Base-by-base conservation (phyloP, 2,797 vertebrate species). In the Catharus ustulatus region DNA sequence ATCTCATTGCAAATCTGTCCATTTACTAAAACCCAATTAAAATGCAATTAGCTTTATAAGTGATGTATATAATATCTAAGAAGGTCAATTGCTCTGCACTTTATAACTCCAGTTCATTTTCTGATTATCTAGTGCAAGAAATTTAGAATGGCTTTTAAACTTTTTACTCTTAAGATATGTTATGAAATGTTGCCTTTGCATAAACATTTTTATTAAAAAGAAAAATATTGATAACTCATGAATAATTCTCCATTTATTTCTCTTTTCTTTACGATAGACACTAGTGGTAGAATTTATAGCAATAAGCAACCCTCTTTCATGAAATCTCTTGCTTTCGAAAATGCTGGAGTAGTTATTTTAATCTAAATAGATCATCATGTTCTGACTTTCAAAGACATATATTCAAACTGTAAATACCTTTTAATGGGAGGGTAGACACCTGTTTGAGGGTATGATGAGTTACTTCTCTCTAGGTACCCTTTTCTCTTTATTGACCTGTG, bases 11-110 rank as follows among this genome's bases (percentile, higher is more conserved):
- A 92, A 92, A 95, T 95, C 57, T 77, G 46, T 66, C 54, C 75
- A 58, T 92, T 90, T 94, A 92, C 86, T 62, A 26, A 90, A 94
- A 94, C 34, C 46, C 29, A 94, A 95, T 97, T 95, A 96, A 96
- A 96, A 94, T 75, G 68, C 43, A 94, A 95, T 96, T 97, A 96
- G 55, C 46, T 85, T 83, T 83, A 24, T 83, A 95, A 95, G 61
- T 75, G 87, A 87, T 77, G 54, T 90, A 94, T 90, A 75, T 85
- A 89, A 80, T 48, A 84, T 49, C 54, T 66, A 78, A 84, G 90
- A 82, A 90, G 78, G 84, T 93, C 88, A 95, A 90, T 94, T 92
- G 81, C 57, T 90, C 46, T 83, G 26, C 36, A 82, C 22, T 90
- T 89, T 67, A 74, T 58, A 72, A 68, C 55, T 72, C 48, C 66